Percentiles rank a stretch among this genome's conserved stretches.
Evolutionary conservation across 2,888 invertebrate genomes (phyloP).

Genomic region (Cryptops parisi): DNA sequence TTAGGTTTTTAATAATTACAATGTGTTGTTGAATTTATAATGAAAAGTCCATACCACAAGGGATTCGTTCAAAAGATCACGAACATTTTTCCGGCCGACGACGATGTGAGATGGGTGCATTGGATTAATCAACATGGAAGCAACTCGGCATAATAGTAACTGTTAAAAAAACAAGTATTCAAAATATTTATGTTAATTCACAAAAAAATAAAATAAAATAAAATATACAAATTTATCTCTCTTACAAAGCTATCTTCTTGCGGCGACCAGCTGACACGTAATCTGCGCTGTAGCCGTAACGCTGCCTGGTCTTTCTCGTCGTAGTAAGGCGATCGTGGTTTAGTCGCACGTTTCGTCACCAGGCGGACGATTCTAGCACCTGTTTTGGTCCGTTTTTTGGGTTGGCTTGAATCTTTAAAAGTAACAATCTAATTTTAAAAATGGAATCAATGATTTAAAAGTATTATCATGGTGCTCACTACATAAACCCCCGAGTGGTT

Average conservation of each 20-base stretch:
- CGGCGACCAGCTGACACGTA: conserved; percentile 44
- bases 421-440: too few relatives aligned
- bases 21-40: conserved; percentile 2
- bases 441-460: too few relatives aligned
- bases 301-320: conserved; percentile 52
- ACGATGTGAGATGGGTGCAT: conserved; percentile 29
- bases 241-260: conserved; percentile 48
- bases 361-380: background rate
- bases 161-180: conserved; percentile 19
- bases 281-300: conserved; percentile 40
- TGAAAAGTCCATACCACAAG: too few relatives aligned
- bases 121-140: conserved; percentile 40
- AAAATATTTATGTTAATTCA: too few relatives aligned
- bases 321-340: conserved; percentile 29
- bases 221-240: background rate
- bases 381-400: background rate
- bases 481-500: too few relatives aligned
- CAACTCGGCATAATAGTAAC: conserved; percentile 50
- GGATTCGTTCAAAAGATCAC: conserved; percentile 27
- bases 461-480: too few relatives aligned
- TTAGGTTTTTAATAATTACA: background rate
- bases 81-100: conserved; percentile 22
- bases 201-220: background rate
- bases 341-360: background rate
- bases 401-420: too few relatives aligned